phyloP scores from a whole-genome alignment of 2,888 invertebrate genomes.

The Drosophila pseudotalamancana region DNA sequence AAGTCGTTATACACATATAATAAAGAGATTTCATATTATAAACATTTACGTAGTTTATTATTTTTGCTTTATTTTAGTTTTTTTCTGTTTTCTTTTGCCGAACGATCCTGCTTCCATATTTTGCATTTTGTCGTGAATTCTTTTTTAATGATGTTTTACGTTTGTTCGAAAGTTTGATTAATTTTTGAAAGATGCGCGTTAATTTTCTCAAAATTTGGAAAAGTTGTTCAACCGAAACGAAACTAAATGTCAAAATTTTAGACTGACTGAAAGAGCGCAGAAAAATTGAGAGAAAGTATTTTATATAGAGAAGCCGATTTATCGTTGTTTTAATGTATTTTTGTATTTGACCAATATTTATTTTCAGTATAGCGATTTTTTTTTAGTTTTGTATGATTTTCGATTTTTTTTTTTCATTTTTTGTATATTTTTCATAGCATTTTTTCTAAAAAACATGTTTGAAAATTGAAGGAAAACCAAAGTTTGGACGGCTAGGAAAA shows the following conservation, averaged over 20 bases:
- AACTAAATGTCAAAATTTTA: slow-evolving; percentile 31
- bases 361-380: slow-evolving; percentile 21
- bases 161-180: slow-evolving; percentile 34
- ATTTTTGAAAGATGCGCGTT: slow-evolving; percentile 50
- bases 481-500: slow-evolving; percentile 10
- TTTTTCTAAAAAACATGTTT: slow-evolving; percentile 27
- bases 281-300: slow-evolving; percentile 37
- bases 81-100: slow-evolving; percentile 58
- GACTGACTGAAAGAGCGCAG: slow-evolving; percentile 51
- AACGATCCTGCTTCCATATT: slow-evolving; percentile 84
- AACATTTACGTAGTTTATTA: slow-evolving; percentile 31
- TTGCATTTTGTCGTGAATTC: slow-evolving; percentile 66
- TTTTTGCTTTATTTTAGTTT: slow-evolving; percentile 29
- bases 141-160: slow-evolving; percentile 32
- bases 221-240: slow-evolving; percentile 35
- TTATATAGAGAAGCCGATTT: slow-evolving; percentile 36
- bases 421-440: slow-evolving; percentile 9
- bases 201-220: slow-evolving; percentile 67
- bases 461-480: slow-evolving; percentile 16
- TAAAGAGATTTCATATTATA: slow-evolving; percentile 28
- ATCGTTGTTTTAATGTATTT: slow-evolving; percentile 16
- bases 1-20: slow-evolving; percentile 39
- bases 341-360: slow-evolving; percentile 12
- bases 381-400: slow-evolving; percentile 37
- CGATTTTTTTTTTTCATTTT: slow-evolving; percentile 26